Evolutionary conservation across 2,888 invertebrate genomes (phyloP).

Genomic region (Andricus quercusramuli): DNA sequence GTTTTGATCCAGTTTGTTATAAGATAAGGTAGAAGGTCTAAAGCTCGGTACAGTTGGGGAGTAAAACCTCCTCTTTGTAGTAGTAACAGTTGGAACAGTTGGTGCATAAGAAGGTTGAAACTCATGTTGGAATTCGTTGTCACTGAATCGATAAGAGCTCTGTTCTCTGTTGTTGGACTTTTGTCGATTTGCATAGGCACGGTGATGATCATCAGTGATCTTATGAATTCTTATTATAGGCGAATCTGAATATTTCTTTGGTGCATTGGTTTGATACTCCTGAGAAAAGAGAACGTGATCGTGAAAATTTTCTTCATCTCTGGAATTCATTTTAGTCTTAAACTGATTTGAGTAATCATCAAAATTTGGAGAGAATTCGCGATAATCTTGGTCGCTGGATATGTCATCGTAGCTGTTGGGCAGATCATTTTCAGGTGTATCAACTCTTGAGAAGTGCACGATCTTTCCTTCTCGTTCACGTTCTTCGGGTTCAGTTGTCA

Average conservation of each 20-base stretch:
- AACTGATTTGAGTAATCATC: slow-evolving; percentile 51
- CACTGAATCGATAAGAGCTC: slow-evolving; percentile 36
- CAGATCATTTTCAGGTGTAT: slow-evolving; percentile 62
- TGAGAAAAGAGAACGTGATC: slow-evolving; percentile 55
- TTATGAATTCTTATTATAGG: slow-evolving; percentile 63
- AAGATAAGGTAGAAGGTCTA: slow-evolving; percentile 63
- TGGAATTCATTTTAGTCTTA: slow-evolving; percentile 43
- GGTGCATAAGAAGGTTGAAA: slow-evolving; percentile 72
- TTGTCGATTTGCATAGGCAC: slow-evolving; percentile 49
- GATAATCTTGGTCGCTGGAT: slow-evolving; percentile 56
- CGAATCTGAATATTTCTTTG: slow-evolving; percentile 61
- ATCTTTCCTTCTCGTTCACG: slow-evolving; percentile 56
- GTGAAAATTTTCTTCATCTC: slow-evolving; percentile 50
- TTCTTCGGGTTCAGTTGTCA: slow-evolving; percentile 59
- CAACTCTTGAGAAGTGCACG: slow-evolving; percentile 49
- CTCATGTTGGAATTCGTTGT: slow-evolving; percentile 55
- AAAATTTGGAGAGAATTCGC: slow-evolving; percentile 53
- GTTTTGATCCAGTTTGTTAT: slow-evolving; percentile 65
- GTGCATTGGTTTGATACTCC: slow-evolving; percentile 52
- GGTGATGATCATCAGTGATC: slow-evolving; percentile 52
- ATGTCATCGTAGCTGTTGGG: slow-evolving; percentile 60
- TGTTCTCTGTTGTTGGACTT: slow-evolving; percentile 43
- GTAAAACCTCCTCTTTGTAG: slow-evolving; percentile 70
- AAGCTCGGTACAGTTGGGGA: slow-evolving; percentile 72
- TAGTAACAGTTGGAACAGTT: slow-evolving; percentile 73